phyloP scores from a whole-genome alignment of 2,888 invertebrate genomes.

The Leptopterna dolabrata region DNA sequence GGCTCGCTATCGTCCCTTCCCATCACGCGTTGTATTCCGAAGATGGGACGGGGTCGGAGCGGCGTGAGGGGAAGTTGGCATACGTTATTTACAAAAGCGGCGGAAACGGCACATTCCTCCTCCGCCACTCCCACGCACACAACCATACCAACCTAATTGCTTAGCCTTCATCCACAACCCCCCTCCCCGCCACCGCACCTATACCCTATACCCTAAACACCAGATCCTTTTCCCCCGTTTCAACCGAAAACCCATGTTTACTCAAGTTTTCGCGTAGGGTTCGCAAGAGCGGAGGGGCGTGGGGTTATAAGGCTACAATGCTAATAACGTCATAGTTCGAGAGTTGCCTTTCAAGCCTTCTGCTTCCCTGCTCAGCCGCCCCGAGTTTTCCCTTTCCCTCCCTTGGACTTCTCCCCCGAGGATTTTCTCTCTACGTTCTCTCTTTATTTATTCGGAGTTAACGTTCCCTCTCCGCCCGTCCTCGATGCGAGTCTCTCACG shows the following conservation, averaged over 20 bases:
- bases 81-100: conserved; percentile 31
- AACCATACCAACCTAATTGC: conserved; percentile 19
- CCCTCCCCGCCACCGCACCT: background rate
- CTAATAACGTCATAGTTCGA: conserved; percentile 30
- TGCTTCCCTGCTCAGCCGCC: background rate
- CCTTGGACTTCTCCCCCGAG: background rate
- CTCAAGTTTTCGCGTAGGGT: background rate
- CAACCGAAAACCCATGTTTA: conserved; percentile 34
- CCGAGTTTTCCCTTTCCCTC: background rate
- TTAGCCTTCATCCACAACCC: background rate
- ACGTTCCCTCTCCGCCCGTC: background rate
- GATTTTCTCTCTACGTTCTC: background rate
- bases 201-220: background rate
- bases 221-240: background rate
- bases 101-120: background rate
- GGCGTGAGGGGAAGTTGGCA: background rate
- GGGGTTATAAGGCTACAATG: conserved; percentile 35
- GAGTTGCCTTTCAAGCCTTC: conserved; percentile 35
- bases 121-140: background rate
- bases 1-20: background rate
- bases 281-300: background rate
- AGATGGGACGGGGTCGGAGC: background rate
- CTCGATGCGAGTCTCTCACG: background rate
- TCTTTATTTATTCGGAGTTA: background rate
- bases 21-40: background rate